A percentile compares a stretch with the other conserved stretches of the same genome.
phyloP scores from a whole-genome alignment of 2,888 invertebrate genomes.

The Merodon equestris region DNA sequence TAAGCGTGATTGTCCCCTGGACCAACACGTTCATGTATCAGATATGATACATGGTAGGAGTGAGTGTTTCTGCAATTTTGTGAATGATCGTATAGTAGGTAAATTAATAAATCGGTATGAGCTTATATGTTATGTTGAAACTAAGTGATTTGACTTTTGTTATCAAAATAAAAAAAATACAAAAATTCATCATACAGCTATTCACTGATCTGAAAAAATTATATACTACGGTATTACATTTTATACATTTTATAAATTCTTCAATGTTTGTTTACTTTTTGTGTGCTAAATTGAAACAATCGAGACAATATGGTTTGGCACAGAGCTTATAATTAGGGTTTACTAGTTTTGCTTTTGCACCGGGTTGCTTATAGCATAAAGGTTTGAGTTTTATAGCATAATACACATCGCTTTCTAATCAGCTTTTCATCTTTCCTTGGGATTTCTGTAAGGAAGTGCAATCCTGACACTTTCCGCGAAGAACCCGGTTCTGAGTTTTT shows the following conservation, averaged over 20 bases:
- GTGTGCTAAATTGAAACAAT: slow-evolving; percentile 4
- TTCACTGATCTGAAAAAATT: too few species aligned
- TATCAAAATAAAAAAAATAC: slow-evolving; percentile 4
- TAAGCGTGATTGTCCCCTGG: background rate
- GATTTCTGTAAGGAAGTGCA: too few species aligned
- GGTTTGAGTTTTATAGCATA: too few species aligned
- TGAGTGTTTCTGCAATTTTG: background rate
- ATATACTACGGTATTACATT: background rate
- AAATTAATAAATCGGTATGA: slow-evolving; percentile 2
- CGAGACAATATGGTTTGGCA: slow-evolving; percentile 5
- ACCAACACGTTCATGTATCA: background rate
- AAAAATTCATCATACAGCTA: background rate
- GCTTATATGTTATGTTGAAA: background rate
- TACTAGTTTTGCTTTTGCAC: slow-evolving; percentile 7
- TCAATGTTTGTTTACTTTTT: slow-evolving; percentile 1
- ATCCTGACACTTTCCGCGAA: too few species aligned
- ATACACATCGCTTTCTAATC: too few species aligned
- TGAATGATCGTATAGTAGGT: background rate
- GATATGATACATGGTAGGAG: background rate
- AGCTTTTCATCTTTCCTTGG: too few species aligned
- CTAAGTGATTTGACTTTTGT: background rate
- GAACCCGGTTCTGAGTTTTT: too few species aligned
- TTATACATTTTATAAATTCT: background rate
- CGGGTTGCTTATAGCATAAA: slow-evolving; percentile 5
- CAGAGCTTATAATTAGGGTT: slow-evolving; percentile 9